Percentiles rank a stretch among this genome's conserved stretches.
phyloP scores from a whole-genome alignment of 2,797 vertebrate genomes.

The Zenarchopterus dispar region DNA sequence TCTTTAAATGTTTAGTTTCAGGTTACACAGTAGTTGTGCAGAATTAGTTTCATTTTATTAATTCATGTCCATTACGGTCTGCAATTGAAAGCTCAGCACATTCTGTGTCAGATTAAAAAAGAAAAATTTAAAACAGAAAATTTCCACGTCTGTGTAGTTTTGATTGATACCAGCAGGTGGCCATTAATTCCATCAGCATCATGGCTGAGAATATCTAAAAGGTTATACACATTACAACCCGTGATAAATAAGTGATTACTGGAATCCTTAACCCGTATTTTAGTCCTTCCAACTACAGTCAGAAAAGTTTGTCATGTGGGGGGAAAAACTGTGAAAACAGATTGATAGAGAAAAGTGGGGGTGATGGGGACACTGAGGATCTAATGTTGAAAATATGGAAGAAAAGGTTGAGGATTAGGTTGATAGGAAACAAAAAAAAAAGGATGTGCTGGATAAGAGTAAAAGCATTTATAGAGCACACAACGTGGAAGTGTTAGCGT shows the following conservation, averaged over 20 bases:
- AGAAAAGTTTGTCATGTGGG: slow-evolving; percentile 31
- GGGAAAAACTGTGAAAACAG: slow-evolving; percentile 29
- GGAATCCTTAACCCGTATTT: slow-evolving; percentile 59
- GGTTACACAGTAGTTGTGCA: not conserved
- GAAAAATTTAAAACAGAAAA: too few relatives aligned
- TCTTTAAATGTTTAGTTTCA: not conserved
- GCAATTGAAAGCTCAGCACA: too few relatives aligned
- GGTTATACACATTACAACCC: slow-evolving; percentile 44
- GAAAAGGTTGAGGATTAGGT: not conserved
- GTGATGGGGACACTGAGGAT: slow-evolving; percentile 51
- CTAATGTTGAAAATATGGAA: slow-evolving; percentile 54
- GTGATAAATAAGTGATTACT: slow-evolving; percentile 70
- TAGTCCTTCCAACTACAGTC: slow-evolving; percentile 34
- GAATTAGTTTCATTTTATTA: not conserved
- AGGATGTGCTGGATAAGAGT: not conserved
- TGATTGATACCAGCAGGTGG: too few relatives aligned
- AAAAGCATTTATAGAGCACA: slow-evolving; percentile 15
- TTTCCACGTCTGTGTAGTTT: too few relatives aligned
- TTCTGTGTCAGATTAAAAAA: too few relatives aligned
- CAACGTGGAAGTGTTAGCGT: slow-evolving; percentile 7
- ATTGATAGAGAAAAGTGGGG: slow-evolving; percentile 23
- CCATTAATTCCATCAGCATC: too few relatives aligned
- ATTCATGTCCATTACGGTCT: not conserved
- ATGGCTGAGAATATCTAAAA: slow-evolving; percentile 7
- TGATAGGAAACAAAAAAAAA: not conserved